A percentile compares a stretch with the other conserved stretches of the same genome.
Conservation (phyloP, 2,113 vertebrate species). For the Psittacara wagleri region DNA sequence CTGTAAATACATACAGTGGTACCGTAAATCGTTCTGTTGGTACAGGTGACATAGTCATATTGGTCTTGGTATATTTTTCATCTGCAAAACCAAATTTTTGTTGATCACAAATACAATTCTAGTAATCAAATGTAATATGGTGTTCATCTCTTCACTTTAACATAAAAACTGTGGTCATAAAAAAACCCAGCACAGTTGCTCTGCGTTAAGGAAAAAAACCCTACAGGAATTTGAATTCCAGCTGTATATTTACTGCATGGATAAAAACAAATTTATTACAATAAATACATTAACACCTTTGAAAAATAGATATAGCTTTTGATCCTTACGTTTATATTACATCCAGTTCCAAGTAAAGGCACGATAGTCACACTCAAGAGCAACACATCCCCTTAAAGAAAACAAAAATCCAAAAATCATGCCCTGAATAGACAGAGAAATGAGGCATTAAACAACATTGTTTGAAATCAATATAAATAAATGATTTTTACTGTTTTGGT, state of each 20-base stretch:
- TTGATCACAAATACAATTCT: neutral
- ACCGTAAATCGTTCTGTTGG: neutral
- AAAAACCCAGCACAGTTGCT: neutral
- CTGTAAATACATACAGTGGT: neutral
- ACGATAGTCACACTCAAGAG: neutral
- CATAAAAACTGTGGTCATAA: neutral
- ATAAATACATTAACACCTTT: neutral
- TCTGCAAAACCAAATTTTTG: neutral
- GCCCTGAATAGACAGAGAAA: neutral
- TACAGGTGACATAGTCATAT: neutral
- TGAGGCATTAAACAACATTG: neutral
- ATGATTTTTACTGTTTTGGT: neutral
- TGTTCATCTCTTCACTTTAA: neutral
- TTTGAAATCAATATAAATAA: neutral
- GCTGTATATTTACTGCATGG: neutral
- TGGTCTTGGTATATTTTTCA: neutral
- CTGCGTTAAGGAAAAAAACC: neutral
- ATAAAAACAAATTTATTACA: neutral
- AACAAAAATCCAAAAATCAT: neutral
- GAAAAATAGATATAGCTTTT: neutral
- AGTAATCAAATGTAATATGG: neutral
- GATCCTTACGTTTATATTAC: neutral
- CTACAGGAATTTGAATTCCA: neutral
- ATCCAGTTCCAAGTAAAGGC: neutral
- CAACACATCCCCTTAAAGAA: neutral